These are phyloP conservation scores for Caiman crocodilus DNA, from an alignment of 2,797 vertebrate genomes.

Conservation along the genomic window DNA sequence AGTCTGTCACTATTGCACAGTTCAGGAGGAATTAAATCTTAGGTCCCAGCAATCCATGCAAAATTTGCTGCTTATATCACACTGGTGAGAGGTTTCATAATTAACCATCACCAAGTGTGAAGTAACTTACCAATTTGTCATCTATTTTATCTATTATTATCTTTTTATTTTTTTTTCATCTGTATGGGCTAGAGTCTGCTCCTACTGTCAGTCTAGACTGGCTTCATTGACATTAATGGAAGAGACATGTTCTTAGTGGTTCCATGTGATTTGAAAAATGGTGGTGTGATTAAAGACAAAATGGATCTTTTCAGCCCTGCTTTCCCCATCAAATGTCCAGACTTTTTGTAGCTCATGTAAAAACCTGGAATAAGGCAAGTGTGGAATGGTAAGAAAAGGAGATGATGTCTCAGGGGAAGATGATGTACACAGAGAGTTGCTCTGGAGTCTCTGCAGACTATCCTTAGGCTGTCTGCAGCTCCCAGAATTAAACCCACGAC, in stretches of 20 bases:
- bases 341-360: background rate
- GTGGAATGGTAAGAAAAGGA: background rate
- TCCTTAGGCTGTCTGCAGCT: background rate
- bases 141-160: background rate
- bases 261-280: background rate
- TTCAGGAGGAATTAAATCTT: background rate
- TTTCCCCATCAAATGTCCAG: background rate
- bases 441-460: background rate
- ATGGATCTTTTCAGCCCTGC: background rate
- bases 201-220: background rate
- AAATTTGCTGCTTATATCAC: background rate
- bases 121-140: background rate
- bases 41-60: background rate
- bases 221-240: background rate
- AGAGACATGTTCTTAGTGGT: background rate
- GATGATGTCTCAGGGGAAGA: background rate
- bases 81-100: rapidly evolving
- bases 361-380: background rate
- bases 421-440: background rate
- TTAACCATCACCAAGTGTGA: background rate
- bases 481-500: background rate
- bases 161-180: background rate
- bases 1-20: background rate
- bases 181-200: background rate
- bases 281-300: background rate